phyloP scores from a whole-genome alignment of 2,113 vertebrate species.

The Orientallactaga bullata region DNA sequence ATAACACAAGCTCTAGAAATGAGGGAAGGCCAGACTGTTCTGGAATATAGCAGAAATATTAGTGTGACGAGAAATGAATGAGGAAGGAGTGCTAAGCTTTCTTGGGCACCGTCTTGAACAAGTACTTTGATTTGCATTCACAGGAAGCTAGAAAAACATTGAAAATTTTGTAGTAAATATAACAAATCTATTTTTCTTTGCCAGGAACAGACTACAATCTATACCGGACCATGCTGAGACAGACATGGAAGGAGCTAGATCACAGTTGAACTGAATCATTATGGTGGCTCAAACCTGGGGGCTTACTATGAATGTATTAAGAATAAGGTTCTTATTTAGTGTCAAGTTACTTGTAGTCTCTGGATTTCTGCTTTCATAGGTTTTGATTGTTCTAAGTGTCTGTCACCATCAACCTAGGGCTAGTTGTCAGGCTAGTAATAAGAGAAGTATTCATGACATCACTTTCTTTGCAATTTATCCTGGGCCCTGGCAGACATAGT shows the following conservation, averaged over 20 bases:
- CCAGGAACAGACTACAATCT: not conserved
- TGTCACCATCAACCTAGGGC: too few relatives aligned
- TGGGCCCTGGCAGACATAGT: too few relatives aligned
- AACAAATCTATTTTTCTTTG: not conserved
- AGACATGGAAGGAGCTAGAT: not conserved
- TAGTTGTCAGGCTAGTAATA: too few relatives aligned
- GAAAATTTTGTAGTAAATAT: not conserved
- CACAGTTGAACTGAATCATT: not conserved
- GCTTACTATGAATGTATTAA: not conserved
- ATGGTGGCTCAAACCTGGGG: not conserved
- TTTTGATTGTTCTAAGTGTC: too few relatives aligned
- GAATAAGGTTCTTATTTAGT: not conserved
- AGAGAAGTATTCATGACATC: too few relatives aligned
- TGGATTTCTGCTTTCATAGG: too few relatives aligned
- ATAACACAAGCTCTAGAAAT: not conserved
- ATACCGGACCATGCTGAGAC: not conserved
- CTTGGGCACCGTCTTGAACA: not conserved
- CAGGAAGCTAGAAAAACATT: not conserved
- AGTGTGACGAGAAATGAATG: not conserved
- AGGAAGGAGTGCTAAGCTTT: not conserved
- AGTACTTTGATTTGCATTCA: not conserved
- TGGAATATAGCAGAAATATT: not conserved
- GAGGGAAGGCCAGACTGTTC: not conserved
- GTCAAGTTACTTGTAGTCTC: too few relatives aligned
- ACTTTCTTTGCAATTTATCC: too few relatives aligned